Conservation (phyloP, 1,140 invertebrate species). For the Heliothis subflexa region DNA sequence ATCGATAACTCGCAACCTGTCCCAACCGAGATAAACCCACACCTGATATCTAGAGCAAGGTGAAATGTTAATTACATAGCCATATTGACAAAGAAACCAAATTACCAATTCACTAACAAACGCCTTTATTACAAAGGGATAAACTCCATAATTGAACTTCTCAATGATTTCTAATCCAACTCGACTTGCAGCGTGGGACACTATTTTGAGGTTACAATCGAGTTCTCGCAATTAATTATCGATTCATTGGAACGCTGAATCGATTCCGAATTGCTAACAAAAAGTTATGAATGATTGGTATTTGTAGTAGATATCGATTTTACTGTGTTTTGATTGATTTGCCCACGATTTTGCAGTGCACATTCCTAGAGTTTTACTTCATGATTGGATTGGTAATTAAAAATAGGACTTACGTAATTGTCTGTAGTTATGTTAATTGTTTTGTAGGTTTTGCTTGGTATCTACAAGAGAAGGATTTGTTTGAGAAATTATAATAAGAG, state of each 20-base stretch:
- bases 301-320: conserved; percentile 54
- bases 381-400: conserved; percentile 10
- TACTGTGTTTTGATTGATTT: conserved; percentile 23
- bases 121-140: conserved; percentile 48
- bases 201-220: conserved; percentile 71
- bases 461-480: too few relatives aligned
- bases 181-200: conserved; percentile 67
- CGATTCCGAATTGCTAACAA: conserved; percentile 62
- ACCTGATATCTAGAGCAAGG: conserved; percentile 73
- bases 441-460: background rate
- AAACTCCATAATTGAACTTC: conserved; percentile 52
- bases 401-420: background rate
- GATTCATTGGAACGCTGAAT: conserved; percentile 63
- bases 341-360: background rate
- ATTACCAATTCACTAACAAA: conserved; percentile 25
- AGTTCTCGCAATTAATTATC: conserved; percentile 69
- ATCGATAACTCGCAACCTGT: conserved; percentile 6
- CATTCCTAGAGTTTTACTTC: conserved; percentile 16
- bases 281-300: conserved; percentile 58
- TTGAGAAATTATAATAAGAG: too few relatives aligned
- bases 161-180: background rate
- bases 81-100: conserved; percentile 60
- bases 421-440: background rate
- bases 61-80: conserved; percentile 73
- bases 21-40: conserved; percentile 37